Evolutionary conservation across 2,113 vertebrate genomes (phyloP), one percentile per base, ranked within the genome.

Genomic region (Podocnemis expansa): DNA sequence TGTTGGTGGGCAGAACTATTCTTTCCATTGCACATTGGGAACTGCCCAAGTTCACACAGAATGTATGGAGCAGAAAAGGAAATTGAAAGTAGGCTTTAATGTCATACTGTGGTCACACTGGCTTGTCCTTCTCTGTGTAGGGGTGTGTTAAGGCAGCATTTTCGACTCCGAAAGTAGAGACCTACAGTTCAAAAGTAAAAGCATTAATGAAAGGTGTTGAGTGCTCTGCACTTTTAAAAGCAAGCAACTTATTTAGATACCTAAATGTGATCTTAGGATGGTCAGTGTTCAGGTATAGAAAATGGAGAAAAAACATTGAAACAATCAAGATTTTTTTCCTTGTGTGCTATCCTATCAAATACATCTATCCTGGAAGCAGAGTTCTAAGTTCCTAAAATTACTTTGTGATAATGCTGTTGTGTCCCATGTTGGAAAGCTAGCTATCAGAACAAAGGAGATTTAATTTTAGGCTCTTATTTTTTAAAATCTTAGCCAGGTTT

Each of bases 401-500:
- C 34, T 34, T 31, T 67, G 8, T 67, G n/a, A 67, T 31, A n/a
- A 63, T n/a, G 12, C 70, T 41, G 22, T 43, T 38, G 11, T 41
- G 24, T 24, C 38, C 41, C 70, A 49, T 38, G 52, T 84, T 3
- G 16, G 75, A 54, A 52, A 41, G 67, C 49, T 58, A 86, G 51
- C 87, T 27, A 52, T 47, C 38, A 84, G 0, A 6, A 41, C 1
- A 6, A 47, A 81, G 45, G 63, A 88, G 52, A 52, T 0, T 0
- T 87, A 82, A 14, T 31, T 5, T 0, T 0, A 86, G 83, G 43
- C 83, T 75, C 56, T 70, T 49, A 43, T 75, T 94, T 90, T 19
- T 16, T 54, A 75, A 79, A 67, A 75, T 92, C 78, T 88, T 95
- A 93, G 87, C 92, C 85, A 85, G 90, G 19, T 94, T 97, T 96